Evolutionary conservation across 1,140 invertebrate species (phyloP).

Genomic region (Melitaea cinxia): DNA sequence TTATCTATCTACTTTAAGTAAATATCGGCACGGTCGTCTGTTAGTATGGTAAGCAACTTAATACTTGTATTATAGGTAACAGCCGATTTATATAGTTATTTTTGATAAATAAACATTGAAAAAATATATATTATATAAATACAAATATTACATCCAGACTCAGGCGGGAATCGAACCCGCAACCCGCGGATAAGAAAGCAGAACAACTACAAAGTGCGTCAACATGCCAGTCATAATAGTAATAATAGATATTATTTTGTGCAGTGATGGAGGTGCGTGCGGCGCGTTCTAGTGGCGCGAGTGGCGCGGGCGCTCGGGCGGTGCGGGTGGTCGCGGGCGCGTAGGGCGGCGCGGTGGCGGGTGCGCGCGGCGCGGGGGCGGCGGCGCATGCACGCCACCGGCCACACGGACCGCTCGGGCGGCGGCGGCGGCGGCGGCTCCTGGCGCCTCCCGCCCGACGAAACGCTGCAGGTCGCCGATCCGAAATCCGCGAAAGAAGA

Average conservation of each 20-base stretch:
- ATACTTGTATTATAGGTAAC: too few relatives aligned
- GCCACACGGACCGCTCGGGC: slow-evolving; percentile 87
- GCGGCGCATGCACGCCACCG: slow-evolving; percentile 90
- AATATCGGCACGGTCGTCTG: too few relatives aligned
- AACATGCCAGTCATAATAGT: too few relatives aligned
- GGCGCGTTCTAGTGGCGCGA: slow-evolving; percentile 38
- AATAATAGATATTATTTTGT: slow-evolving; percentile 7
- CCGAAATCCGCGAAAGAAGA: slow-evolving; percentile 89
- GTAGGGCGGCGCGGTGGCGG: slow-evolving; percentile 74
- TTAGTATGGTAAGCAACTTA: too few relatives aligned
- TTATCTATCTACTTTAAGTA: too few relatives aligned
- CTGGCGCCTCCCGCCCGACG: slow-evolving; percentile 93
- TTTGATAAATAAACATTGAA: too few relatives aligned
- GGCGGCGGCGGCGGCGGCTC: slow-evolving; percentile 84
- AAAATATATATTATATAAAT: too few relatives aligned
- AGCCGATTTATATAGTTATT: too few relatives aligned
- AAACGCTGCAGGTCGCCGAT: slow-evolving; percentile 93
- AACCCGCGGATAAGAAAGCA: too few relatives aligned
- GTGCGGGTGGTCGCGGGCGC: slow-evolving; percentile 49
- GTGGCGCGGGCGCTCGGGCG: slow-evolving; percentile 40
- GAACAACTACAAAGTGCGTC: too few relatives aligned
- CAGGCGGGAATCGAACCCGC: too few relatives aligned
- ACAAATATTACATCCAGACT: too few relatives aligned
- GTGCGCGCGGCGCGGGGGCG: slow-evolving; percentile 65
- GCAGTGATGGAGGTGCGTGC: slow-evolving; percentile 56